Base-by-base conservation (phyloP, 1,140 invertebrate genomes). In the Diabrotica virgifera region DNA sequence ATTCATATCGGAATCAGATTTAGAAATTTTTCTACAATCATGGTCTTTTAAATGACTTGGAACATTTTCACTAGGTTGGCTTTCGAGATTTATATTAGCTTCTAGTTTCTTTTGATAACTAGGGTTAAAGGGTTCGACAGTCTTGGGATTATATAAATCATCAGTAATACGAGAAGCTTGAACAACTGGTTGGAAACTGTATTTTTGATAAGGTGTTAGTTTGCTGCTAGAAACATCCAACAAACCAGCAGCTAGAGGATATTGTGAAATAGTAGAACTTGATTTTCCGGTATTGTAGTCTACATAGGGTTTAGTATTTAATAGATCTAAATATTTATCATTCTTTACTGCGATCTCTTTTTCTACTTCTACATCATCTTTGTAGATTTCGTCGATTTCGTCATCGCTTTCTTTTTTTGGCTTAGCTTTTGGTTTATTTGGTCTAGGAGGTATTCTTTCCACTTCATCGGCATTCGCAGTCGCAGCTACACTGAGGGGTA, bases 1-100 rank as follows among this genome's bases (percentile, higher is more conserved):
- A 46, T 77, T 80, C 77, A 82, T 79, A 8, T 69, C 69, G 37
- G 64, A 58, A 11, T 65, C 70, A 55, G 71, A 64, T 57, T 71
- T 72, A 4, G 66, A 66, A 2, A 78, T 59, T 63, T 72, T 73
- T 63, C 70, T 73, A 40, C 78, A 77, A 46, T 59, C 64, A 37
- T 70, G 67, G 10, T 67, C 64, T 60, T 72, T 66, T 9, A 66
- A 13, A 62, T 67, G 71, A 61, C 70, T 66, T n/a, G 74, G 64
- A 9, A 65, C 36, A 53, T 64, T 58, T 57, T 74, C 65, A 12
- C 63, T 69, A n/a, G 69, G 55, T 59, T 69, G 61, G 3, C 50
- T 46, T 11, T 66, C 61, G 36, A 65, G 62, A 24, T 58, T 63
- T 24, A 60, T 59, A 38, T 67, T 53, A 5, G 57, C 10, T 50